Percentiles rank a stretch among this genome's conserved stretches.
Conservation (phyloP, 2,113 vertebrate species). For the Galeopterus variegatus region DNA sequence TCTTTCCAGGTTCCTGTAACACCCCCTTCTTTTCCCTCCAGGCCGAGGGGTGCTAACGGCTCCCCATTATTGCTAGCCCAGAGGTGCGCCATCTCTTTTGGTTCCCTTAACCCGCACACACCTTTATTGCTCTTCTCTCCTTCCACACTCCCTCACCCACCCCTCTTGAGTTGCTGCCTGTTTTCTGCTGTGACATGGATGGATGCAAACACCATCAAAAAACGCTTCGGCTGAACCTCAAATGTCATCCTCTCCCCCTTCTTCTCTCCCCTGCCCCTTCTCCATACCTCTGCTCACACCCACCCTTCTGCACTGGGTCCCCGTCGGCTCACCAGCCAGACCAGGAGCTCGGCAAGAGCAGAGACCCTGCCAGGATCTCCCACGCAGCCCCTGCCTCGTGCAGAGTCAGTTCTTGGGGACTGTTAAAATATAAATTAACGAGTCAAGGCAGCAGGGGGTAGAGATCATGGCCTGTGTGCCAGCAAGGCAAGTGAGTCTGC, state of each 20-base stretch:
- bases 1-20: too few species aligned
- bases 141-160: accelerated
- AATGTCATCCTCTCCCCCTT: accelerated
- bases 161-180: background rate
- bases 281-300: background rate
- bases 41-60: background rate
- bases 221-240: background rate
- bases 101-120: background rate
- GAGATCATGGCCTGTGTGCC: background rate
- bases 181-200: too few species aligned
- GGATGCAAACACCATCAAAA: background rate
- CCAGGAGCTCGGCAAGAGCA: background rate
- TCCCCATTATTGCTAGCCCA: background rate
- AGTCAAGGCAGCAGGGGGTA: background rate
- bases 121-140: too few species aligned
- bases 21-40: background rate
- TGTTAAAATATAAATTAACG: accelerated
- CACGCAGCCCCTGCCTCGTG: accelerated
- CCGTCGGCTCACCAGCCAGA: background rate
- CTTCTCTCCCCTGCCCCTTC: too few species aligned
- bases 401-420: background rate
- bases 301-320: background rate
- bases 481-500: background rate
- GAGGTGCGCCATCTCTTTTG: accelerated
- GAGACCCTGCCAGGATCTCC: background rate